Conservation (phyloP, 2,113 vertebrate genomes). For the Cyprinodon brontotheroides region DNA sequence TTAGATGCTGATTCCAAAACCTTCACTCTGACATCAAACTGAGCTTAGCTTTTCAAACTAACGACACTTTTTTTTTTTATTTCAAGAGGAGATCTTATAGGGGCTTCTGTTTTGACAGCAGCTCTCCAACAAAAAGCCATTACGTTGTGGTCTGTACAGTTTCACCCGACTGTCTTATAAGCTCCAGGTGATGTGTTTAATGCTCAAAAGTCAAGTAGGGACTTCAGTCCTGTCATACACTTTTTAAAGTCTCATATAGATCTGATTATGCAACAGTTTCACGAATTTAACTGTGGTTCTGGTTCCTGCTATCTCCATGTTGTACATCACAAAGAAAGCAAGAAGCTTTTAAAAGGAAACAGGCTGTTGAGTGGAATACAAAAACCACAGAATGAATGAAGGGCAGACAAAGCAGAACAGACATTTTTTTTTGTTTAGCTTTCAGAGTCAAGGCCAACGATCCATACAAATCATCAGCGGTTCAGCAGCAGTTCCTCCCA, state of each 20-base stretch:
- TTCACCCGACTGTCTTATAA: slow-evolving; percentile 5
- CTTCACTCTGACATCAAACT: not conserved
- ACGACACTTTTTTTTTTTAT: not conserved
- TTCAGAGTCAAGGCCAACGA: slow-evolving; percentile 28
- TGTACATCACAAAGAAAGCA: slow-evolving; percentile 5
- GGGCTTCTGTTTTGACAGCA: slow-evolving; percentile 19
- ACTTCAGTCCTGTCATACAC: not conserved
- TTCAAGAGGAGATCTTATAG: not conserved
- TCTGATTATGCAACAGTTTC: not conserved
- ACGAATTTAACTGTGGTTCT: not conserved
- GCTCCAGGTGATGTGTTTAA: slow-evolving; percentile 36
- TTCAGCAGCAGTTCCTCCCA: slow-evolving; percentile 11
- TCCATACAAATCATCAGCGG: not conserved
- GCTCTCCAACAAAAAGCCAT: slow-evolving; percentile 7
- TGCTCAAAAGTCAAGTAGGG: slow-evolving; percentile 20
- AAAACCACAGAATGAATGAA: not conserved
- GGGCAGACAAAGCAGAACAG: slow-evolving; percentile 8
- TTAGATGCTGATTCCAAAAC: not conserved
- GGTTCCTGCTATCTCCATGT: not conserved
- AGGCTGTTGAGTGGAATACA: not conserved
- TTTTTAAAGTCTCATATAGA: not conserved
- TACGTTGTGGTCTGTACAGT: slow-evolving; percentile 7
- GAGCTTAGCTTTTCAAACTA: not conserved
- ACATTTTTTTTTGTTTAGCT: slow-evolving; percentile 6
- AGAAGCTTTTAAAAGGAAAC: not conserved